phyloP scores from a whole-genome alignment of 1,140 invertebrate genomes.

The Drosophila funebris region DNA sequence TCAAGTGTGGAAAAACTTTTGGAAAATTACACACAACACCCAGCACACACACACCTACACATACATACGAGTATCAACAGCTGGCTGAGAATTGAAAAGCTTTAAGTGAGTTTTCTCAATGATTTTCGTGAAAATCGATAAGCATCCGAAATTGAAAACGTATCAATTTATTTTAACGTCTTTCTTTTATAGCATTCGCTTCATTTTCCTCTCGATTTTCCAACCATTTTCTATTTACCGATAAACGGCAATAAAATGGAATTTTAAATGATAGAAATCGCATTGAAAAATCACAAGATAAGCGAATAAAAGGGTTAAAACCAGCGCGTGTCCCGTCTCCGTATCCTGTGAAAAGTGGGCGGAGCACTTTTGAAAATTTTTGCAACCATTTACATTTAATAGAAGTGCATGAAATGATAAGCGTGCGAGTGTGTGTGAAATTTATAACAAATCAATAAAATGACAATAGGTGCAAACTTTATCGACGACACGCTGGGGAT shows the following conservation, averaged over 20 bases:
- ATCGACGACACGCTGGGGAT: constrained; percentile 42
- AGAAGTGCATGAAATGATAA: constrained; percentile 68
- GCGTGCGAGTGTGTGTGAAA: constrained; percentile 52
- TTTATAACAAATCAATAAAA: constrained; percentile 82
- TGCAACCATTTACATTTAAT: constrained; percentile 78
- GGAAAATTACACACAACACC: constrained; percentile 16
- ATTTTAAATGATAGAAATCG: constrained; percentile 78
- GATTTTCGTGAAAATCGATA: constrained; percentile 24
- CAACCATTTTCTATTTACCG: constrained; percentile 53
- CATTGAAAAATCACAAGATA: constrained; percentile 70
- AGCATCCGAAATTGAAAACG: constrained; percentile 21
- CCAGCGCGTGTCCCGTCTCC: constrained; percentile 39
- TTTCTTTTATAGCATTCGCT: constrained; percentile 15
- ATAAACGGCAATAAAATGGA: constrained; percentile 71
- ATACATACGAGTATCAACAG: constrained; percentile 20
- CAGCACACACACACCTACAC: neutral
- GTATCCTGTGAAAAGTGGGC: constrained; percentile 40
- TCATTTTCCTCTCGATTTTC: constrained; percentile 11
- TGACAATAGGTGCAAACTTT: constrained; percentile 80
- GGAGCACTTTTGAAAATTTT: constrained; percentile 57
- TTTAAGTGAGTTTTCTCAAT: neutral
- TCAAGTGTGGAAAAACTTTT: constrained; percentile 60
- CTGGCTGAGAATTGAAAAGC: neutral
- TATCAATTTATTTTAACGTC: constrained; percentile 77
- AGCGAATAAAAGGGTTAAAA: constrained; percentile 63